Percentiles rank a stretch among this genome's conserved stretches.
Conservation (phyloP, 2,113 vertebrate species). For the Gopherus evgoodei region DNA sequence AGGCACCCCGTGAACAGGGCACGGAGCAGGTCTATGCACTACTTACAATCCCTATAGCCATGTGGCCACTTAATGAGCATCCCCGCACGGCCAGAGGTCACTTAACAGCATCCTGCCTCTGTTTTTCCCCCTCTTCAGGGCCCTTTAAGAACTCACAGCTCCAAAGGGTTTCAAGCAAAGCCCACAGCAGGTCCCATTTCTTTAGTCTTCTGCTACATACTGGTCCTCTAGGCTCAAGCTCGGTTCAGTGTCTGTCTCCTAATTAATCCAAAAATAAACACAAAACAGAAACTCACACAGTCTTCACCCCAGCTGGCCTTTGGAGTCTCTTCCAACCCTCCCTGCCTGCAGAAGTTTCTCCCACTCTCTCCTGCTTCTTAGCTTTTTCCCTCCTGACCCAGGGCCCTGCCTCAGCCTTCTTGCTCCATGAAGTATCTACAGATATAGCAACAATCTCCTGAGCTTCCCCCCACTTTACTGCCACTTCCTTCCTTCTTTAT, state of each 20-base stretch:
- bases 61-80: background rate
- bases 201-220: background rate
- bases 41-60: background rate
- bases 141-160: background rate
- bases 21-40: background rate
- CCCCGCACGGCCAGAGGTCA: background rate
- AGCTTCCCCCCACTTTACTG: background rate
- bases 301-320: background rate
- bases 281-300: background rate
- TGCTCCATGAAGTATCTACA: background rate
- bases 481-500: background rate
- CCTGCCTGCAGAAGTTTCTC: background rate
- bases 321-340: background rate
- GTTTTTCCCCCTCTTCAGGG: background rate
- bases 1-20: background rate
- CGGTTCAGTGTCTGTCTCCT: background rate
- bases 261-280: background rate
- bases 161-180: background rate
- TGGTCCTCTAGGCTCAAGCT: background rate
- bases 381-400: background rate
- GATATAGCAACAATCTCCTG: background rate
- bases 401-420: background rate
- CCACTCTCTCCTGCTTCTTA: background rate
- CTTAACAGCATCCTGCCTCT: background rate
- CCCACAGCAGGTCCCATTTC: background rate